Conservation (phyloP, 1,140 invertebrate species). For the Drosophila lacertosa region DNA sequence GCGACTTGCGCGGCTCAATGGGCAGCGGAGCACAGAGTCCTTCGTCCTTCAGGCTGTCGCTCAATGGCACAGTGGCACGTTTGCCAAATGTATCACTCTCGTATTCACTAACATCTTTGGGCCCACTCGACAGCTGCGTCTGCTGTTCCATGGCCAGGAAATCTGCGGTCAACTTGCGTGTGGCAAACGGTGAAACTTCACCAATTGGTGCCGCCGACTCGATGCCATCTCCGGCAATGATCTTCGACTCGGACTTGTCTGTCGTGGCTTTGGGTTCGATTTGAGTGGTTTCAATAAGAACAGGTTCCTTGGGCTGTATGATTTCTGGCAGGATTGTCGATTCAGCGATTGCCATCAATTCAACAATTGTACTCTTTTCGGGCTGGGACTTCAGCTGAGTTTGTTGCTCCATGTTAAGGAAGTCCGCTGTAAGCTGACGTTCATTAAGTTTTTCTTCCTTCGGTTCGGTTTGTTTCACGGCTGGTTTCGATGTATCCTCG, state of each 20-base stretch:
- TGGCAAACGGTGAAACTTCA: constrained; percentile 47
- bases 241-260: constrained; percentile 1
- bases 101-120: constrained; percentile 26
- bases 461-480: constrained; percentile 13
- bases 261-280: neutral
- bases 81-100: constrained; percentile 53
- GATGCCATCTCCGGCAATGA: constrained; percentile 60
- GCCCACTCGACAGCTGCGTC: constrained; percentile 20
- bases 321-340: constrained; percentile 27
- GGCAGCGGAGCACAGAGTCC: constrained; percentile 57
- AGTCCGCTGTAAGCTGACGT: constrained; percentile 68
- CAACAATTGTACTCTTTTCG: constrained; percentile 5
- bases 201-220: constrained; percentile 71
- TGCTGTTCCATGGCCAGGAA: constrained; percentile 59
- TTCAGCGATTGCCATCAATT: constrained; percentile 16
- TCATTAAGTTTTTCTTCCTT: constrained; percentile 35
- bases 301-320: constrained; percentile 7
- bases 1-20: constrained; percentile 75
- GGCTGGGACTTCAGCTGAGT: constrained; percentile 46
- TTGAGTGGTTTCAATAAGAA: neutral
- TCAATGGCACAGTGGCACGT: constrained; percentile 46
- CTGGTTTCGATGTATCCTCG: constrained; percentile 37
- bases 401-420: constrained; percentile 67
- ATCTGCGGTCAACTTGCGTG: constrained; percentile 60
- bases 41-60: constrained; percentile 48